Evolutionary conservation across 2,797 vertebrate species (phyloP).

Genomic region (Enteromius viviparus): DNA sequence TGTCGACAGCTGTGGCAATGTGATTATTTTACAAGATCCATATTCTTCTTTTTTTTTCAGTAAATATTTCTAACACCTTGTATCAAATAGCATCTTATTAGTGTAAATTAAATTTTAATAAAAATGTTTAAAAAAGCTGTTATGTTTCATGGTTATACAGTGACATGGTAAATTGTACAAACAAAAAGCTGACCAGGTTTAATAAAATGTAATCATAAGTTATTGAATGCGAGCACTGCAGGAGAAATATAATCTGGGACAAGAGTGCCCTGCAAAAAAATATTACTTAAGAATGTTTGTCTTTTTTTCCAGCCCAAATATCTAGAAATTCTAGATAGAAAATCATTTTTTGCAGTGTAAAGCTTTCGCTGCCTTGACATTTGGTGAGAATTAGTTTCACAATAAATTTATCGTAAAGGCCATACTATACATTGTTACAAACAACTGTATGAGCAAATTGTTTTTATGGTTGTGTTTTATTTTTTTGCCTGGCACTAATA

Average conservation of each 20-base stretch:
- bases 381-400: constrained; percentile 45
- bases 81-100: not conserved
- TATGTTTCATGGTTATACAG: constrained; percentile 24
- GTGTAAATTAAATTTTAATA: not conserved
- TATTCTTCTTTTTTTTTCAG: not conserved
- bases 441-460: not conserved
- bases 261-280: not conserved
- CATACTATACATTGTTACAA: not conserved
- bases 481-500: not conserved
- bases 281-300: too few species aligned
- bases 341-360: not conserved
- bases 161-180: constrained; percentile 55
- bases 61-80: not conserved
- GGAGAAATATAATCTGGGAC: constrained; percentile 10
- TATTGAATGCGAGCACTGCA: constrained; percentile 23
- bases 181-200: constrained; percentile 25
- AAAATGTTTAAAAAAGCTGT: not conserved
- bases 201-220: constrained; percentile 45
- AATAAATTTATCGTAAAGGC: not conserved
- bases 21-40: not conserved
- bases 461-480: not conserved
- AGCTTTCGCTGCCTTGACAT: constrained; percentile 25
- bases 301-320: too few species aligned
- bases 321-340: too few species aligned
- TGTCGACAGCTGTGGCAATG: not conserved